phyloP scores from a whole-genome alignment of 1,140 invertebrate genomes.

The Aethina tumida region DNA sequence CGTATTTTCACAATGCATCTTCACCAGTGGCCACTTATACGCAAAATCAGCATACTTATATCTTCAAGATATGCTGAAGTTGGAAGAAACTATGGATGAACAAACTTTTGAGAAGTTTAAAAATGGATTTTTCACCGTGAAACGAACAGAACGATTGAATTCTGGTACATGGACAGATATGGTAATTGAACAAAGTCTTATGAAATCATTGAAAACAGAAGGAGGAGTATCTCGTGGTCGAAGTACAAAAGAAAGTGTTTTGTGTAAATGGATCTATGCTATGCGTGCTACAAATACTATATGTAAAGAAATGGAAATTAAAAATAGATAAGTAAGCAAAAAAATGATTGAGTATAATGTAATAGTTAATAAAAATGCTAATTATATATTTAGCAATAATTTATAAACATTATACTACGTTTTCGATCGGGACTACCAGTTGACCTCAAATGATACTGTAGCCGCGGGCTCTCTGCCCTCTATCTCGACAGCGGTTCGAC shows the following conservation, averaged over 20 bases:
- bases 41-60: conserved; percentile 37
- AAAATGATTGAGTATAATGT: too few species aligned
- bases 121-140: conserved; percentile 15
- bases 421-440: too few species aligned
- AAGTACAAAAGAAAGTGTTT: conserved; percentile 31
- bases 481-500: too few species aligned
- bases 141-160: conserved; percentile 33
- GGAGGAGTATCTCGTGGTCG: conserved; percentile 32
- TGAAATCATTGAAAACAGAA: conserved; percentile 24
- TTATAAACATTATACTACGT: too few species aligned
- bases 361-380: too few species aligned
- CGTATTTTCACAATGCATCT: conserved; percentile 39
- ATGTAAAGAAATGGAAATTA: too few species aligned
- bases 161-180: conserved; percentile 32
- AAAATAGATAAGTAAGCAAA: too few species aligned
- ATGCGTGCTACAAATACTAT: too few species aligned
- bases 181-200: conserved; percentile 18
- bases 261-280: conserved; percentile 31
- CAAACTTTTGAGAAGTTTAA: conserved; percentile 30
- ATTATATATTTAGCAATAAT: too few species aligned
- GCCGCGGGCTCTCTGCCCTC: too few species aligned
- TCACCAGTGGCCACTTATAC: conserved; percentile 38
- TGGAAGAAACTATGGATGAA: conserved; percentile 21
- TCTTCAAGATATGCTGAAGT: conserved; percentile 33
- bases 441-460: too few species aligned